Base-by-base conservation (phyloP, 2,888 invertebrate genomes). In the Cryptocephalus moraei region DNA sequence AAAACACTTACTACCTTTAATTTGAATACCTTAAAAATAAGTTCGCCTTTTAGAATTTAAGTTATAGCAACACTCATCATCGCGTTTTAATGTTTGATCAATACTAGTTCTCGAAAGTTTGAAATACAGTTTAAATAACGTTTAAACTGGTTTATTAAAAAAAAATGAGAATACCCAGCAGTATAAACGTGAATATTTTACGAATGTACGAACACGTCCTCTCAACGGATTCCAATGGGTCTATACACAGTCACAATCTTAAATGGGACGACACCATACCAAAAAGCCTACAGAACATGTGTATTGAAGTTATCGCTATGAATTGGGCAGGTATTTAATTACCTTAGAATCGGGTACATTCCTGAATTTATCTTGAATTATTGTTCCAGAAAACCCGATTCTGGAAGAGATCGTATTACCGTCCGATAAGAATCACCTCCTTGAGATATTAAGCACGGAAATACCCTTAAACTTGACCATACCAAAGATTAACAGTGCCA, bases 381-480 rank as follows among this genome's bases (percentile, higher is more conserved):
- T 4, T 22, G n/a, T 58, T 57, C 32, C 43, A 64, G 66, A 60
- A 39, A 52, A 56, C 45, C 65, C 63, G 8, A 41, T 64, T 43
- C 46, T 63, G 4, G 56, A 64, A 32, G 64, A 66, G 57, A 53
- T 64, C 14, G 42, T 52, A n/a, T 41, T 62, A 33, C 48, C 52
- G 32, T 53, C 59, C 44, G 66, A 68, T 51, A 58, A 55, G 49
- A 54, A 58, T 46, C 44, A 56, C 10, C 51, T 69, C 9, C 45
- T 68, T 41, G 64, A 66, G 45, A 49, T 62, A 32, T 50, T 69
- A 43, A 56, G 65, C 34, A 59, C 59, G n/a, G 54, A 59, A 48
- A 50, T 68, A 39, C 64, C 65, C 1, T 52, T 65, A 31, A 49
- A 54, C 41, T 44, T 67, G 31, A 63, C 65, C 6, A 57, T 67